Percentiles rank a stretch among this genome's conserved stretches.
Evolutionary conservation across 2,888 invertebrate species (phyloP).

Genomic region (Drosophila fungiperda): DNA sequence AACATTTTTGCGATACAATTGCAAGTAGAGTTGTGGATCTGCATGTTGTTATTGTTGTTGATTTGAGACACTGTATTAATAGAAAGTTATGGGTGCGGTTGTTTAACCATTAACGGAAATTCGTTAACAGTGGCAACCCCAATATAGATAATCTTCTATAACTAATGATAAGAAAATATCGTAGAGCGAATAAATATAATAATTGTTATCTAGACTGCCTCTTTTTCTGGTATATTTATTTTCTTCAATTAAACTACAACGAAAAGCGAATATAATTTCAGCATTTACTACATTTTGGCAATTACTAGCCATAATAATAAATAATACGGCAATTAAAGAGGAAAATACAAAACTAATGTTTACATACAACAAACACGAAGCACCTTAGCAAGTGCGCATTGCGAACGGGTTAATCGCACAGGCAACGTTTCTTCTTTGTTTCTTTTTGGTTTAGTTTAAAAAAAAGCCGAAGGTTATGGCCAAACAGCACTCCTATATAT

Average conservation of each 20-base stretch:
- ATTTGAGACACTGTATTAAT: constrained; percentile 22
- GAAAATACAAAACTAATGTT: constrained; percentile 62
- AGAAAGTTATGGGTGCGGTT: constrained; percentile 31
- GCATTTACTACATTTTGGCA: constrained; percentile 44
- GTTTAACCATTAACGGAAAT: constrained; percentile 20
- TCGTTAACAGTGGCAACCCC: constrained; percentile 25
- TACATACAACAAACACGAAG: constrained; percentile 68
- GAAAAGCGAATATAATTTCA: constrained; percentile 23
- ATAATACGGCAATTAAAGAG: constrained; percentile 41
- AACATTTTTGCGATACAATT: constrained; percentile 35
- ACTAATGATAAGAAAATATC: constrained; percentile 46
- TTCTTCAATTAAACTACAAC: constrained; percentile 29
- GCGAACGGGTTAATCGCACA: constrained; percentile 17
- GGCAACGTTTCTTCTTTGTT: constrained; percentile 21
- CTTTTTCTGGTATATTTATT: constrained; percentile 32
- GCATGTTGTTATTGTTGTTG: constrained; percentile 5
- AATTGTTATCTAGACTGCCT: constrained; percentile 42
- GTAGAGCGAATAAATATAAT: constrained; percentile 10
- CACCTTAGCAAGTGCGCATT: neutral
- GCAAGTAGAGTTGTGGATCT: neutral
- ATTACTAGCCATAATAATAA: constrained; percentile 28
- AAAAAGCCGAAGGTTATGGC: constrained; percentile 47
- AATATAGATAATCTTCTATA: constrained; percentile 18
- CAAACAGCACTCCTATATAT: constrained; percentile 32
- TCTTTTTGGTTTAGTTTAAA: constrained; percentile 7